Base-by-base conservation (phyloP, 2,113 vertebrate genomes). In the Apus apus region DNA sequence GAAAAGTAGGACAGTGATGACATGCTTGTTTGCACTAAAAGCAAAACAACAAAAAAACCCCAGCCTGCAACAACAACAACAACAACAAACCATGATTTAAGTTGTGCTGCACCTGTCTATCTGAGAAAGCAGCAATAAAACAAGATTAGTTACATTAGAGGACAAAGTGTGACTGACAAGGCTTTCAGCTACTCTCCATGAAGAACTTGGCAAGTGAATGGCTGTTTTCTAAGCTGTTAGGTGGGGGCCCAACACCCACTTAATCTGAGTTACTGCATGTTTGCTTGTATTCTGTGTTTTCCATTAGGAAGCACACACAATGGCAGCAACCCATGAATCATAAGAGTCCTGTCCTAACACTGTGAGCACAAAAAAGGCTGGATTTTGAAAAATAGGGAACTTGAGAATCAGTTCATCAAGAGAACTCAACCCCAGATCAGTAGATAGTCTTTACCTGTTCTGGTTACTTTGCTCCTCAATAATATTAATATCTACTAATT, bases 161-260 rank as follows among this genome's bases (percentile, higher is more conserved):
- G 95, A 36, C 27, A 77, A 72, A 78, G 29, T 56, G 85, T 75
- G n/a, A n/a, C 85, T 95, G 71, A 73, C 81, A 84, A 71, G 60
- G 36, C 72, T 93, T 90, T 74, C 86, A 77, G 64, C 76, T 74
- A 10, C 64, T 94, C 32, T 90, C 64, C 64, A 60, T 38, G 36
- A 87, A 73, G 51, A 83, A 15, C 29, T 25, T 93, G 67, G 91
- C 75, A 85, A 70, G 75, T 27, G 46, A 95, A 62, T 86, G 88
- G 64, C 78, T 82, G 40, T 91, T 95, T 96, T 96, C 93, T 87
- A 96, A 87, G 67, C 71, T 70, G 58, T 85, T 95, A 89, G 64
- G 67, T 56, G n/a, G n/a, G n/a, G n/a, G n/a, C n/a, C n/a, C n/a
- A n/a, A n/a, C n/a, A n/a, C n/a, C n/a, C n/a, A n/a, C n/a, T n/a